A percentile compares a stretch with the other conserved stretches of the same genome.
These are phyloP conservation scores for Ictalurus furcatus DNA, from an alignment of 2,113 vertebrate genomes.

Conservation along the genomic window DNA sequence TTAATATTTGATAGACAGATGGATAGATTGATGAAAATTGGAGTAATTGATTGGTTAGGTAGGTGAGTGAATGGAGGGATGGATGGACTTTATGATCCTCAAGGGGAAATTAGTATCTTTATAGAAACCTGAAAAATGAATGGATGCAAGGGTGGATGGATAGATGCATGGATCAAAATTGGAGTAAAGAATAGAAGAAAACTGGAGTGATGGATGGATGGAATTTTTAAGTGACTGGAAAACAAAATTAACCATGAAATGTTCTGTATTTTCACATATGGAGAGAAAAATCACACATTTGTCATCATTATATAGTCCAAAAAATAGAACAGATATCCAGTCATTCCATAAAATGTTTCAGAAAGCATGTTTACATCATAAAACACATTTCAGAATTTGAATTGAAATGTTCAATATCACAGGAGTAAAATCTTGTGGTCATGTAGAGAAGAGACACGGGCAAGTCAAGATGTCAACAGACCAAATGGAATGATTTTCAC, in stretches of 20 bases:
- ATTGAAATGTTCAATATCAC: neutral
- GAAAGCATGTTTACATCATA: neutral
- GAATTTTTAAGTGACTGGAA: no score
- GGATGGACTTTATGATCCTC: neutral
- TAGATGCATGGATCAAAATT: neutral
- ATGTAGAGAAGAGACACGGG: neutral
- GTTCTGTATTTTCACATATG: no score
- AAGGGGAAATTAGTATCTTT: neutral
- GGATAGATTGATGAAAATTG: neutral
- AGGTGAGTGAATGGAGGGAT: neutral
- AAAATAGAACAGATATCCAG: neutral
- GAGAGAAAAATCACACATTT: neutral
- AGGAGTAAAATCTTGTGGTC: neutral
- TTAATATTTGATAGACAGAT: neutral
- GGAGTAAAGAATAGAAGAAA: neutral
- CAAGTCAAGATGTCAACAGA: conserved; percentile 2
- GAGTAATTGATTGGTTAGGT: neutral
- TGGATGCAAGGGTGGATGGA: neutral
- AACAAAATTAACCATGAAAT: neutral
- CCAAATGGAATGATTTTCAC: conserved; percentile 5
- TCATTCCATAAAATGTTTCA: neutral
- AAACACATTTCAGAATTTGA: neutral
- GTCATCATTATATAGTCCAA: neutral
- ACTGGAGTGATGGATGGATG: neutral
- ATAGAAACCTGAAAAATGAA: neutral